These are phyloP conservation scores for Drosophila nr. fundita DNA, from an alignment of 2,888 invertebrate genomes.

Conservation along the genomic window DNA sequence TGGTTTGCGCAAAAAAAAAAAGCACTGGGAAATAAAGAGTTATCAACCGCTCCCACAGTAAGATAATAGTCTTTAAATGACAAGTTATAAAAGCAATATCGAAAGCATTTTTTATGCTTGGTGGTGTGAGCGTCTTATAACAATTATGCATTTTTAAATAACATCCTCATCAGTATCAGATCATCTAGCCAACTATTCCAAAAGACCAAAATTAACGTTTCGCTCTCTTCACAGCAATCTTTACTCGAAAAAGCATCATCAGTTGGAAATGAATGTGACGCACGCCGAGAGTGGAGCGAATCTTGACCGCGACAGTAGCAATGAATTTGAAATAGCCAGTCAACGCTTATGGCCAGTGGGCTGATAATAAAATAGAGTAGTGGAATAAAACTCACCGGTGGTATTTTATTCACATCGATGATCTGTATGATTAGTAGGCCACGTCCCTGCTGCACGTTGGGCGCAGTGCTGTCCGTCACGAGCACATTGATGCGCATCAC, in stretches of 20 bases:
- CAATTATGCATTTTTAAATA: no score
- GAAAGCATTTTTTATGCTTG: background rate
- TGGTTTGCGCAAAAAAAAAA: background rate
- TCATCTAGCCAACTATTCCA: background rate
- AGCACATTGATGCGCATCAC: constrained; percentile 91
- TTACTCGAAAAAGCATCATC: constrained; percentile 73
- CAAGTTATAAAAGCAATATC: background rate
- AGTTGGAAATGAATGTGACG: constrained; percentile 35
- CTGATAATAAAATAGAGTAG: background rate
- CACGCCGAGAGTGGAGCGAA: constrained; percentile 2
- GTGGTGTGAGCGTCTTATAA: no score
- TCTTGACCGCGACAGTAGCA: constrained; percentile 35
- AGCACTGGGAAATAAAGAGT: background rate
- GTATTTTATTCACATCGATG: constrained; percentile 89
- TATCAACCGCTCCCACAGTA: background rate
- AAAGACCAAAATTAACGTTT: background rate
- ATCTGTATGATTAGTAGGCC: constrained; percentile 89
- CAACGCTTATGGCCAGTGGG: constrained; percentile 20
- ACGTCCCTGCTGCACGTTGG: constrained; percentile 91
- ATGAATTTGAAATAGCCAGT: constrained; percentile 52
- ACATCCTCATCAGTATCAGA: constrained; percentile 1
- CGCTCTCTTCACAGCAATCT: constrained; percentile 62
- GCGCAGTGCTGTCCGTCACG: constrained; percentile 92
- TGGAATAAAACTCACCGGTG: constrained; percentile 85
- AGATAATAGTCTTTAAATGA: background rate